Conservation (phyloP, 2,797 vertebrate species). For the Ceryle rudis region DNA sequence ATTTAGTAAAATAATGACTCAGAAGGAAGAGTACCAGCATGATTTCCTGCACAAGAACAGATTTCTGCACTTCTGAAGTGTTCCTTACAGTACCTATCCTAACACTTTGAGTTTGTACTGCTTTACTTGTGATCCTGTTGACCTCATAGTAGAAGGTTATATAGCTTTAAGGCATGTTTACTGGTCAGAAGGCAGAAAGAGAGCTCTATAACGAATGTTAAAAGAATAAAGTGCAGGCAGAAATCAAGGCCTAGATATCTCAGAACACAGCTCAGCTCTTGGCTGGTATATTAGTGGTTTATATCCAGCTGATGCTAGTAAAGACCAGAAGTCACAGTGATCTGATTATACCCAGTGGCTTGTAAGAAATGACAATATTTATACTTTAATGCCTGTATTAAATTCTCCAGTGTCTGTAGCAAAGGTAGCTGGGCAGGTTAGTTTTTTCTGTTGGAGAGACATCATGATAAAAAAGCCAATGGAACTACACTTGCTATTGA, state of each 20-base stretch:
- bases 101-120: not conserved
- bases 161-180: not conserved
- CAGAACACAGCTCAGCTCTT: not conserved
- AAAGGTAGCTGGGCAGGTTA: not conserved
- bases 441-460: not conserved
- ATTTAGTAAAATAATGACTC: not conserved
- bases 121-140: not conserved
- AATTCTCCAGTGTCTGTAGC: not conserved
- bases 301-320: not conserved
- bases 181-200: not conserved
- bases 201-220: not conserved
- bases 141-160: not conserved
- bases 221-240: not conserved
- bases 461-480: not conserved
- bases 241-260: not conserved
- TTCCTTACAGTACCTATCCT: not conserved
- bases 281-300: not conserved
- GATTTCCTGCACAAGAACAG: not conserved
- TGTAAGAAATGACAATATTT: not conserved
- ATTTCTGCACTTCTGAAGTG: not conserved
- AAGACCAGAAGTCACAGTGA: not conserved
- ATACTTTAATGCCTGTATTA: not conserved
- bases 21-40: not conserved
- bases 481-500: conserved; percentile 27
- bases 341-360: not conserved